Percentiles rank a stretch among this genome's conserved stretches.
Evolutionary conservation across 2,888 invertebrate genomes (phyloP).

Genomic region (Vandiemenella viatica): DNA sequence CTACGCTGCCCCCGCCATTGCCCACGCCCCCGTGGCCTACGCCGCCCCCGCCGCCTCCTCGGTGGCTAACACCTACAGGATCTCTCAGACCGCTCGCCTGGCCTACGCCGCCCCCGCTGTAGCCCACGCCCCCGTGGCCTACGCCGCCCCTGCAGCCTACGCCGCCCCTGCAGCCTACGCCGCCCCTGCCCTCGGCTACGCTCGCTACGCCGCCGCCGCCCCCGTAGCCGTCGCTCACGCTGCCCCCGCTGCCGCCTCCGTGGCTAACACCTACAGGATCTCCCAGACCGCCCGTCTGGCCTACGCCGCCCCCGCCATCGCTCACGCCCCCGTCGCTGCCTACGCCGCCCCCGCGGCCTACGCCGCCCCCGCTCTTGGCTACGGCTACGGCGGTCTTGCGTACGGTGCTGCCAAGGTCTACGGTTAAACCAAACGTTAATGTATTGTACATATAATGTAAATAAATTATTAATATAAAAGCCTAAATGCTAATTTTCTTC

Average conservation of each 20-base stretch:
- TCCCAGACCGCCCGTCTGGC: neutral
- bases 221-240: neutral
- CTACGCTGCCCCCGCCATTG: constrained; percentile 14
- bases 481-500: too few relatives aligned
- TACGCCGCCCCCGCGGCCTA: neutral
- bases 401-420: neutral
- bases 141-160: constrained; percentile 1
- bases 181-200: neutral
- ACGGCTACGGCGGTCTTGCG: neutral
- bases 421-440: too few relatives aligned
- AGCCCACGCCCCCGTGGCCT: neutral
- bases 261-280: too few relatives aligned
- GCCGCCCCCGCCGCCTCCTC: constrained; percentile 22
- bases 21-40: constrained; percentile 19
- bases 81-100: neutral
- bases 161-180: constrained; percentile 1
- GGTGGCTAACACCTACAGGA: neutral
- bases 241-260: neutral
- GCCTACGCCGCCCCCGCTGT: constrained; percentile 1
- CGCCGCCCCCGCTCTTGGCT: neutral
- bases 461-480: too few relatives aligned
- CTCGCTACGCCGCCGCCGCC: neutral
- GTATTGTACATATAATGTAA: too few relatives aligned
- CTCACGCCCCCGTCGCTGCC: neutral
- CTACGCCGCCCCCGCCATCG: neutral